A percentile compares a stretch with the other conserved stretches of the same genome.
These are phyloP conservation scores for Parotocinclus haroldoi DNA, from an alignment of 2,797 vertebrate species.

Conservation along the genomic window DNA sequence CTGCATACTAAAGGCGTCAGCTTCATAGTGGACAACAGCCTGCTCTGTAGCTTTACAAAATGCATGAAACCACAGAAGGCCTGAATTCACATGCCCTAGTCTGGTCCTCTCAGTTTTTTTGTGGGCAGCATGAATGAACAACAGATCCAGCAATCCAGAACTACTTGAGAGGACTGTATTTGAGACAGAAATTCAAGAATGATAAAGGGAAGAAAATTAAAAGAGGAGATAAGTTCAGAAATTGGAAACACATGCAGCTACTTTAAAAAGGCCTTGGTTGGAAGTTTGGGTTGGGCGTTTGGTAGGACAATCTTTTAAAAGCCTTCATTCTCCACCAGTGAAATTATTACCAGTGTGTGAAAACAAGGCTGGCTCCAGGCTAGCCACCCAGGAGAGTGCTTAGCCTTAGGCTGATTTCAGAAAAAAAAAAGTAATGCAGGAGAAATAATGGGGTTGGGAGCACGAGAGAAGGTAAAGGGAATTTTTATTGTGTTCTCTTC, in stretches of 20 bases:
- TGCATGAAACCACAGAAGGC: slow-evolving; percentile 59
- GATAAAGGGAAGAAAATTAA: slow-evolving; percentile 8
- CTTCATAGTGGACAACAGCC: slow-evolving; percentile 59
- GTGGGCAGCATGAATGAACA: slow-evolving; percentile 36
- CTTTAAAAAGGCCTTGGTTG: slow-evolving; percentile 27
- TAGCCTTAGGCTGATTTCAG: slow-evolving; percentile 71
- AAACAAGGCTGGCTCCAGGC: slow-evolving; percentile 71
- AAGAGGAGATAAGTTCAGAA: slow-evolving; percentile 27
- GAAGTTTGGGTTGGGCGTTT: slow-evolving; percentile 16
- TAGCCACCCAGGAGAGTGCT: slow-evolving; percentile 75
- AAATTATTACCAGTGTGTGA: slow-evolving; percentile 71
- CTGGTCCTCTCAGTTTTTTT: slow-evolving; percentile 38
- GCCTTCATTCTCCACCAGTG: slow-evolving; percentile 61
- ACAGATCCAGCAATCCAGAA: slow-evolving; percentile 12
- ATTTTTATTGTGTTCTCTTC: slow-evolving; percentile 58
- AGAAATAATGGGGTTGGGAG: slow-evolving; percentile 68
- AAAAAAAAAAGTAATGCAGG: slow-evolving; percentile 68
- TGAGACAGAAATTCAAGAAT: slow-evolving; percentile 4
- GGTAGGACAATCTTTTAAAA: slow-evolving; percentile 64
- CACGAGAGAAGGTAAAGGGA: slow-evolving; percentile 61
- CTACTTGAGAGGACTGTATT: slow-evolving; percentile 30
- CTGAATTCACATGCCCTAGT: slow-evolving; percentile 20
- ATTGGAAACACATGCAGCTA: slow-evolving; percentile 31
- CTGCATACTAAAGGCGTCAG: slow-evolving; percentile 59
- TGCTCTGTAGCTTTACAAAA: slow-evolving; percentile 59